Evolutionary conservation across 2,113 vertebrate genomes (phyloP).

Genomic region (Centrocercus urophasianus): DNA sequence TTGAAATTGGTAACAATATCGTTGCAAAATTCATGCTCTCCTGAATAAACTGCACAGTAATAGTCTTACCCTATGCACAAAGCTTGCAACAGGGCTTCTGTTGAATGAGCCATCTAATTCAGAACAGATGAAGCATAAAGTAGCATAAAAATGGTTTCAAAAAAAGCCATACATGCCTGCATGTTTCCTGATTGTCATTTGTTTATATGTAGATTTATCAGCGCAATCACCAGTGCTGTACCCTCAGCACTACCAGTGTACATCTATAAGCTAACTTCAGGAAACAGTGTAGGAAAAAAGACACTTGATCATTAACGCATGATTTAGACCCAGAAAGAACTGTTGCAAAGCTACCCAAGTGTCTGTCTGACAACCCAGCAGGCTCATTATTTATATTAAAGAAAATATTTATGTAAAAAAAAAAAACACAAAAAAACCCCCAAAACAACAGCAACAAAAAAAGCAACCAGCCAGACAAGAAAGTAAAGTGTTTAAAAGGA

Average conservation of each 20-base stretch:
- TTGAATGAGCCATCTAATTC: neutral
- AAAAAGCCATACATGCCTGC: slow-evolving; percentile 23
- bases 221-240: neutral
- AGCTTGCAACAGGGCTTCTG: slow-evolving; percentile 3
- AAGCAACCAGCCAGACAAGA: neutral
- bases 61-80: neutral
- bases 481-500: neutral
- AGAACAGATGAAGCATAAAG: slow-evolving; percentile 42
- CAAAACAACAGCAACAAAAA: neutral
- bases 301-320: neutral
- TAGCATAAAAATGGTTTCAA: slow-evolving; percentile 5
- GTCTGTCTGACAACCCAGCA: neutral
- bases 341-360: neutral
- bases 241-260: neutral
- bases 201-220: neutral
- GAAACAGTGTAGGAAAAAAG: neutral
- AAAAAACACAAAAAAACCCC: neutral
- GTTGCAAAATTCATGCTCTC: slow-evolving; percentile 5
- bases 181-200: slow-evolving; percentile 14
- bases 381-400: neutral
- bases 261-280: neutral
- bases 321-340: neutral
- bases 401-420: neutral
- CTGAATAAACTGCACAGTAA: neutral
- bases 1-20: neutral